These are phyloP conservation scores for Acanthochromis polyacanthus DNA, from an alignment of 2,113 vertebrate genomes.

Conservation along the genomic window DNA sequence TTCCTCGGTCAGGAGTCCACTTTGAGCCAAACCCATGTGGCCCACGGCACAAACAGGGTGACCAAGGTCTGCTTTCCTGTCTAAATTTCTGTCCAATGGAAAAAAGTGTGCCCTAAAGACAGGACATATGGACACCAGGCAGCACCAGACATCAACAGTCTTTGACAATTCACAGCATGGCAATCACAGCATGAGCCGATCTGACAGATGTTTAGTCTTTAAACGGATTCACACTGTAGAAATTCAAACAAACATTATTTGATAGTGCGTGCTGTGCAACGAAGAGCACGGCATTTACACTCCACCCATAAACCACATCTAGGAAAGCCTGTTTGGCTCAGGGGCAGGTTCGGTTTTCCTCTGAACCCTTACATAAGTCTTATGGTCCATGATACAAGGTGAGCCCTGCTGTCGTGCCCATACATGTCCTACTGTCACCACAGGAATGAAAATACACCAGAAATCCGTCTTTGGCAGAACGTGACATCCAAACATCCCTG, in stretches of 20 bases:
- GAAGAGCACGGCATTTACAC: neutral
- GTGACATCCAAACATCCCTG: neutral
- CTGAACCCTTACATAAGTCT: conserved; percentile 32
- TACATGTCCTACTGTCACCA: conserved; percentile 33
- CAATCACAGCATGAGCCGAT: conserved; percentile 11
- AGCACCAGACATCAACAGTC: neutral
- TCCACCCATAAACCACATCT: conserved; percentile 21
- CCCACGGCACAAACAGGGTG: conserved; percentile 4
- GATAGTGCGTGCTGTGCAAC: neutral
- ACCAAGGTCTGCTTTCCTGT: conserved; percentile 61
- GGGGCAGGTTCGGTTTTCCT: conserved; percentile 21
- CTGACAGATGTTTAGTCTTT: conserved; percentile 23
- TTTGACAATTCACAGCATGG: neutral
- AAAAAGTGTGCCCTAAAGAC: conserved; percentile 36
- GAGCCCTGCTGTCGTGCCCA: conserved; percentile 33
- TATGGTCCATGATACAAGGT: neutral
- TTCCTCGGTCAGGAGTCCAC: conserved; percentile 8
- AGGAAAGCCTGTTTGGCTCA: conserved; percentile 31
- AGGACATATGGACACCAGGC: conserved; percentile 67
- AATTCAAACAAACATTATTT: neutral
- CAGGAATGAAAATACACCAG: conserved; percentile 52
- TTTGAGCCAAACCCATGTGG: conserved; percentile 1
- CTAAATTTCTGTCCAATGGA: conserved; percentile 33
- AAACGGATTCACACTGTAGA: neutral
- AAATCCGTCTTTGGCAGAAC: neutral